Percentiles rank a stretch among this genome's conserved stretches.
Conservation (phyloP, 1,140 invertebrate species). For the Paraescarpia echinospica region DNA sequence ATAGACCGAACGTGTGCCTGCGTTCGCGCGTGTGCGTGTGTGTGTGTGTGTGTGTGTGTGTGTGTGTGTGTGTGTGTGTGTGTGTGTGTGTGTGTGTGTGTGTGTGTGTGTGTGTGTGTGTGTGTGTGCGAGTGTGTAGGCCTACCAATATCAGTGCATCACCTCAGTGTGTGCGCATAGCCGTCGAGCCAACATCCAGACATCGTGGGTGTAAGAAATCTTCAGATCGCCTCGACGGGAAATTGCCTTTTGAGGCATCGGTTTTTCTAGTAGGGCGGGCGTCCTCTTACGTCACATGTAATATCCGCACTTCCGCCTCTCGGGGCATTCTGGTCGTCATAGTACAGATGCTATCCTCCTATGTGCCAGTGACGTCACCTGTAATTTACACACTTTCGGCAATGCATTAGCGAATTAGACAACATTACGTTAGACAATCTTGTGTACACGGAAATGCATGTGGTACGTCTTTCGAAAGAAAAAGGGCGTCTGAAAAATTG, state of each 20-base stretch:
- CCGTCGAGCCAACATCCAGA: background rate
- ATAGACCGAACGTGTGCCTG: too few relatives aligned
- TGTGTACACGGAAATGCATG: too few relatives aligned
- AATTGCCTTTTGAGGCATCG: background rate
- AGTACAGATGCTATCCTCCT: background rate
- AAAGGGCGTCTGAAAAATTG: too few relatives aligned
- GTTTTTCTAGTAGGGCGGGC: background rate
- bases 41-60: constrained; percentile 9
- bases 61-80: constrained; percentile 15
- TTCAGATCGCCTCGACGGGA: background rate
- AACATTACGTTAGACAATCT: too few relatives aligned
- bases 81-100: background rate
- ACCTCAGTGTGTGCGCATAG: background rate
- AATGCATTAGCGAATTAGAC: too few relatives aligned
- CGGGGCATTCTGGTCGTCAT: too few relatives aligned
- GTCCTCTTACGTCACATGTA: background rate
- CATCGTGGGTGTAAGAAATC: background rate
- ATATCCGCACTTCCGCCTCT: background rate
- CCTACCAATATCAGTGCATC: background rate
- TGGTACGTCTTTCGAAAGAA: too few relatives aligned
- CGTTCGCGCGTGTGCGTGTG: background rate
- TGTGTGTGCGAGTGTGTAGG: too few relatives aligned
- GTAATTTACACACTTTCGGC: background rate
- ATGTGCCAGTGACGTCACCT: background rate
- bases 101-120: too few relatives aligned